Evolutionary conservation across 2,888 invertebrate species (phyloP).

Genomic region (Parnassius orleans): DNA sequence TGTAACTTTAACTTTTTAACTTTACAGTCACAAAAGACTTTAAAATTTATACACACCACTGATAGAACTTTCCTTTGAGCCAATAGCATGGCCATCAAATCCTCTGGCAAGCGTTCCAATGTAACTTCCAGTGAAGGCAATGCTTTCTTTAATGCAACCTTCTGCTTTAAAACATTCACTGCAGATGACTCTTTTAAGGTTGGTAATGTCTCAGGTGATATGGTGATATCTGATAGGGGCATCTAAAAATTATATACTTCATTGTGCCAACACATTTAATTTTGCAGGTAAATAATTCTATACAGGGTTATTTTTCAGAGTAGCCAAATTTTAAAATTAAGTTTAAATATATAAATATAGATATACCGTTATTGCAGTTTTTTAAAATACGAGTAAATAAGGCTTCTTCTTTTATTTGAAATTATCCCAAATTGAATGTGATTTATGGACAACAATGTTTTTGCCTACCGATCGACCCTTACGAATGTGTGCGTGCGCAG

Average conservation of each 20-base stretch:
- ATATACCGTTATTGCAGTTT: too few relatives aligned
- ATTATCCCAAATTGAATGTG: too few relatives aligned
- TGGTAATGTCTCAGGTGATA: background rate
- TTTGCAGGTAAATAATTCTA: background rate
- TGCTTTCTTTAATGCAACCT: background rate
- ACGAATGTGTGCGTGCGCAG: too few relatives aligned
- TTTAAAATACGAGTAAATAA: too few relatives aligned
- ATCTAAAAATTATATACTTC: constrained; percentile 9
- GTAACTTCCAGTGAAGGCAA: constrained; percentile 8
- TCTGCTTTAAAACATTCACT: background rate
- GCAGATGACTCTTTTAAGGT: constrained; percentile 1
- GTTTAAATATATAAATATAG: too few relatives aligned
- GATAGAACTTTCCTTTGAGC: constrained; percentile 5
- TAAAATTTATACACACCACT: background rate
- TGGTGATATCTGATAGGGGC: background rate
- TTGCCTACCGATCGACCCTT: too few relatives aligned
- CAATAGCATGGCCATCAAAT: background rate
- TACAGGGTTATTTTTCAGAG: too few relatives aligned
- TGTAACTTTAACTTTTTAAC: too few relatives aligned
- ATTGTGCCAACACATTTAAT: background rate
- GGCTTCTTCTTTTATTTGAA: too few relatives aligned
- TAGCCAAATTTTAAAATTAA: too few relatives aligned
- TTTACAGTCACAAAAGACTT: too few relatives aligned
- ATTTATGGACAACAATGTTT: too few relatives aligned
- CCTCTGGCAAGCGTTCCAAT: constrained; percentile 15